Evolutionary conservation across 2,113 vertebrate genomes (phyloP), one percentile per base, ranked within the genome.

Genomic region (Chionodraco myersi): DNA sequence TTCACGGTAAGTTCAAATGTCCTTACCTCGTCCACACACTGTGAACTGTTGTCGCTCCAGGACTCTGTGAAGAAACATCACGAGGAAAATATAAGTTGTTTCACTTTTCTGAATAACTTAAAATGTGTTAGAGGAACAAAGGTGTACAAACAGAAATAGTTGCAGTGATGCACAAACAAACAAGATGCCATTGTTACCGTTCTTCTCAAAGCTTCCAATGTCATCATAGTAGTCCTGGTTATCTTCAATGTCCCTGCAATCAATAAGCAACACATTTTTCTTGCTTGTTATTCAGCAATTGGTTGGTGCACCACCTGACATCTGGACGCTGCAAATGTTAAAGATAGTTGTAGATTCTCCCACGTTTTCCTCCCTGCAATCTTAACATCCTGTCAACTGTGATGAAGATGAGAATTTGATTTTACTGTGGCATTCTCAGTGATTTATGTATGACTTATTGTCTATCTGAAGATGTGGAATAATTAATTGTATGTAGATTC

Each of bases 191-290:
- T 13, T 66, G 54, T 83, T 88, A 94, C 93, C 92, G 26, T 77
- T 88, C 11, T 79, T 90, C 60, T 91, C 92, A 68, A 79, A 87
- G 79, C 66, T 90, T 56, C 49, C 91, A 9, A 95, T 90, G 61
- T 96, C 95, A 34, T 96, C 95, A 9, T 96, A 95, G 0, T 86
- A 88, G 15, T 93, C 90, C 51, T 91, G 80, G n/a, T 81, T 36
- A 0, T 92, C 89, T 0, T 90, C 89, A 13, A 75, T 12, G 49
- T 89, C 71, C 11, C 92, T 94, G 76, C 26, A 80, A 76, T 16
- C 0, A 51, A 45, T 12, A 48, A 63, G 61, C 2, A 76, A 30
- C 14, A 54, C 10, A 48, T 26, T 36, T 26, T 21, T 0, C 9
- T 0, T 52, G 12, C 9, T 68, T 10, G 30, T 56, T 44, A 67